Evolutionary conservation across 2,888 invertebrate species (phyloP).

Genomic region (Drosophila koepferae): DNA sequence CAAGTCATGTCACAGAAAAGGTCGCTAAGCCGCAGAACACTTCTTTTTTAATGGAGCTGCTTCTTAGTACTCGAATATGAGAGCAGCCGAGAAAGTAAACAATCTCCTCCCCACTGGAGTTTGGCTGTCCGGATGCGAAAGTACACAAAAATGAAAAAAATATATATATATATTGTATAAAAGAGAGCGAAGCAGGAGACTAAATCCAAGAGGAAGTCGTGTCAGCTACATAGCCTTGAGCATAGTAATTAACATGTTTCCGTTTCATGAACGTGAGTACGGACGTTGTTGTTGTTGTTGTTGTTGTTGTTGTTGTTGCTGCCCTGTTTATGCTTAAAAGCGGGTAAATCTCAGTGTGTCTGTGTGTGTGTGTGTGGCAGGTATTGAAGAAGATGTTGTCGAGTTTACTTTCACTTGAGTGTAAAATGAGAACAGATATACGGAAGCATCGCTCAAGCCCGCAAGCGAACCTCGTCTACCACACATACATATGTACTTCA

Average conservation of each 20-base stretch:
- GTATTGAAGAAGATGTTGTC: constrained; percentile 52
- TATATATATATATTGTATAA: not conserved
- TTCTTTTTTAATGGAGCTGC: constrained; percentile 17
- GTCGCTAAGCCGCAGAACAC: constrained; percentile 45
- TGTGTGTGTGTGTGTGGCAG: constrained; percentile 33
- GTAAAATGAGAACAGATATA: constrained; percentile 66
- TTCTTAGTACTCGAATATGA: constrained; percentile 35
- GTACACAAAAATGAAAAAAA: constrained; percentile 32
- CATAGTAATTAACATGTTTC: constrained; percentile 83
- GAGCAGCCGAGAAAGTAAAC: constrained; percentile 22
- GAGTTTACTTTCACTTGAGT: constrained; percentile 69
- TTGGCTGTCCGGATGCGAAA: constrained; percentile 20
- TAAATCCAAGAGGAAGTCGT: constrained; percentile 63
- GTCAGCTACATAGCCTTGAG: constrained; percentile 79
- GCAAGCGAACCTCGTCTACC: constrained; percentile 36
- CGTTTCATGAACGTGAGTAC: constrained; percentile 67
- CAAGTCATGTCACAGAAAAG: constrained; percentile 19
- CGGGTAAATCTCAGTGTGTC: constrained; percentile 26
- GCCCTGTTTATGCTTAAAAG: constrained; percentile 55
- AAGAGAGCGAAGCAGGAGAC: constrained; percentile 2
- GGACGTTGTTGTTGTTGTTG: constrained; percentile 3
- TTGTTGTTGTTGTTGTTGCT: not conserved
- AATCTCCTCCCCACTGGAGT: constrained; percentile 40
- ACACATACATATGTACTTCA: constrained; percentile 8
- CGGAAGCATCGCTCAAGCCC: constrained; percentile 62